Conservation (phyloP, 1,140 invertebrate genomes). For the Radopholus similis region DNA sequence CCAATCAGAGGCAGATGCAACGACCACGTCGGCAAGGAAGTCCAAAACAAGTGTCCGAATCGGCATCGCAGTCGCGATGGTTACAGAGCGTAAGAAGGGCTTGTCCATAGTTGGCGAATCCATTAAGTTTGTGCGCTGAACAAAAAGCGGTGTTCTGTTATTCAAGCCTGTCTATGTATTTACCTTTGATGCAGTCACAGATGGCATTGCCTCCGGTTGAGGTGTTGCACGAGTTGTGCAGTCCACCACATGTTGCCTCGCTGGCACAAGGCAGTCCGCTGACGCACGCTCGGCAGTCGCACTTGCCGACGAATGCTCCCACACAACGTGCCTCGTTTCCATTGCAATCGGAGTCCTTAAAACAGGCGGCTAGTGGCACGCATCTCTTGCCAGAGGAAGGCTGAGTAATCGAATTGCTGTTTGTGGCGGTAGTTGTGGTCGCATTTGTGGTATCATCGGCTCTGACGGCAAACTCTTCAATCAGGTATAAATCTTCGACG, state of each 20-base stretch:
- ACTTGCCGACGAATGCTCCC: slow-evolving; percentile 9
- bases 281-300: slow-evolving; percentile 11
- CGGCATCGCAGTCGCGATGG: slow-evolving; percentile 2
- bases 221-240: neutral
- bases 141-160: neutral
- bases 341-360: neutral
- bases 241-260: slow-evolving; percentile 4
- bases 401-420: too few relatives aligned
- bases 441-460: too few relatives aligned
- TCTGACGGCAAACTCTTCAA: too few relatives aligned
- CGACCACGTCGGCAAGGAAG: slow-evolving; percentile 10
- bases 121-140: slow-evolving; percentile 16
- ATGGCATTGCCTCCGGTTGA: neutral
- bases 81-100: slow-evolving; percentile 17
- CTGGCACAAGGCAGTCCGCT: slow-evolving; percentile 7
- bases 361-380: neutral
- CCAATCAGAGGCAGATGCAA: neutral
- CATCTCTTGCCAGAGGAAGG: neutral
- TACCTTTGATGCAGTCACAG: slow-evolving; percentile 16
- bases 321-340: neutral
- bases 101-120: slow-evolving; percentile 11
- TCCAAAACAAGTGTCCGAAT: slow-evolving; percentile 19
- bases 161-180: neutral
- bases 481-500: too few relatives aligned
- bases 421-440: too few relatives aligned